phyloP scores from a whole-genome alignment of 2,888 invertebrate species.

The Tetanocera ferruginea region DNA sequence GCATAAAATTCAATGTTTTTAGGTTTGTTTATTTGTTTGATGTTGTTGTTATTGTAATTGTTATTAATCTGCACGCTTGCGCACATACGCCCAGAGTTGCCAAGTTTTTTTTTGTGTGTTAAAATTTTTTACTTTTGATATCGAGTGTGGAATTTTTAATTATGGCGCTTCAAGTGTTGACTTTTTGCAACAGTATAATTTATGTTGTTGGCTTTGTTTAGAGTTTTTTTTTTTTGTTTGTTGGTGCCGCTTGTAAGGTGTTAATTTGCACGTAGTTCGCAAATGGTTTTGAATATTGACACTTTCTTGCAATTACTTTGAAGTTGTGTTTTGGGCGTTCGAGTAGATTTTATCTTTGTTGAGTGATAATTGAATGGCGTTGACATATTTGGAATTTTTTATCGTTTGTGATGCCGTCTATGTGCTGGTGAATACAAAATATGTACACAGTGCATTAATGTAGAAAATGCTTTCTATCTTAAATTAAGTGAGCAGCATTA shows the following conservation, averaged over 20 bases:
- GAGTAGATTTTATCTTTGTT: not conserved
- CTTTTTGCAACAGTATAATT: slow-evolving; percentile 9
- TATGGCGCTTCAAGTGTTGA: slow-evolving; percentile 29
- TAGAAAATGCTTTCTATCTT: too few species aligned
- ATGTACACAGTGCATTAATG: too few species aligned
- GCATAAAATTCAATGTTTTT: not conserved
- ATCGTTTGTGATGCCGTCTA: too few species aligned
- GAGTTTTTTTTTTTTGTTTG: slow-evolving; percentile 40
- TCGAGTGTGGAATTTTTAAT: slow-evolving; percentile 27
- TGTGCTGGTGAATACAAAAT: too few species aligned
- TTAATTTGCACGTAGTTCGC: slow-evolving; percentile 34
- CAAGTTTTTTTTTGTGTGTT: not conserved
- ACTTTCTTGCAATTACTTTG: not conserved
- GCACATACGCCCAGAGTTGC: slow-evolving; percentile 15
- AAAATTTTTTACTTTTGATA: not conserved
- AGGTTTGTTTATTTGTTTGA: not conserved
- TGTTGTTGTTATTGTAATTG: slow-evolving; percentile 1
- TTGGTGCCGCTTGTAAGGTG: slow-evolving; percentile 50
- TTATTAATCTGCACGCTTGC: slow-evolving; percentile 10
- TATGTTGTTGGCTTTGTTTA: slow-evolving; percentile 10
- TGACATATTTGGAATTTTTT: not conserved
- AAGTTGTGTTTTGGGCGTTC: slow-evolving; percentile 5
- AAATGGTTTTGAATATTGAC: slow-evolving; percentile 21
- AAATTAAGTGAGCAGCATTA: not conserved
- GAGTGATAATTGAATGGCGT: not conserved